Evolutionary conservation across 2,888 invertebrate genomes (phyloP), one percentile per base, ranked within the genome.

Genomic region (Nycteola revayana): DNA sequence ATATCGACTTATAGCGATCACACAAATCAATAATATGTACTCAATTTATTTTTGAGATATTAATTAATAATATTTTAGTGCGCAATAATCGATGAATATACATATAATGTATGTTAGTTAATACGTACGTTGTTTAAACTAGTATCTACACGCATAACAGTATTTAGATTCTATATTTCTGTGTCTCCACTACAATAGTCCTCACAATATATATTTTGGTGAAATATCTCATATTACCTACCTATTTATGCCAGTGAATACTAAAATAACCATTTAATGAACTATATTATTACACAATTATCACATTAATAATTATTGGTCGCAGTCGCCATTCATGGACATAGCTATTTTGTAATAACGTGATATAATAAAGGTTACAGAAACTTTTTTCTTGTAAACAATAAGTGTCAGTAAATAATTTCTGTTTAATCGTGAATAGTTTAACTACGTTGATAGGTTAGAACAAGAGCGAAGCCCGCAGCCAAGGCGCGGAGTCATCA

Each of bases 11-110:
- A 36, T 52, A 56, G 43, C 37, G 10, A 49, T 51, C 42, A 46
- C 49, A 55, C 44, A 41, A 44, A 56, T 37, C 25, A 42, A 38
- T 36, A 23, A 47, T 52, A 41, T 45, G 44, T 47, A 37, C 49
- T 45, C 28, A 53, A 37, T 50, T 45, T 28, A 53, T 51, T 62
- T 55, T 55, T 56, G 42, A 51, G 47, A 47, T n/a, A n/a, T n/a
- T n/a, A 57, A 50, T 53, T 56, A 57, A 52, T 61, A 33, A 42
- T 27, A 42, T 37, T 59, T 60, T 69, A 71, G 60, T 58, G 60
- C 38, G 62, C 69, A 71, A 64, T 68, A 72, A 73, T 67, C 66
- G 64, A 63, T 59, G 37, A 61, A 57, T 69, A 67, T 64, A 69
- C 56, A 64, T 61, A 57, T 52, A 3, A 14, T 14, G 21, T 35